Evolutionary conservation across 1,140 invertebrate genomes (phyloP).

Genomic region (Calliphora vicina): DNA sequence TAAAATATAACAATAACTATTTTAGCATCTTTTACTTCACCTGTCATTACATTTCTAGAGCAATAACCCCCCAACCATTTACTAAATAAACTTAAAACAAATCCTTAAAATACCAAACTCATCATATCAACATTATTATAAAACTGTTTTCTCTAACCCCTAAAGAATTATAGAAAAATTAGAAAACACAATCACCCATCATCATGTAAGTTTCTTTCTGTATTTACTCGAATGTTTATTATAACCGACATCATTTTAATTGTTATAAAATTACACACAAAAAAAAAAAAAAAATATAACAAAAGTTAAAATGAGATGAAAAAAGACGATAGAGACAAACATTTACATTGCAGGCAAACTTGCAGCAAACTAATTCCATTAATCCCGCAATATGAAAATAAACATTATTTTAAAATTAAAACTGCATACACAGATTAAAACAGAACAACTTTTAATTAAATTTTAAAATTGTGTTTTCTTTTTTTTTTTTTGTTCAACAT

Average conservation of each 20-base stretch:
- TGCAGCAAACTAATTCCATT: not conserved
- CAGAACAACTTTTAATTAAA: not conserved
- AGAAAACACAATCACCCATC: not conserved
- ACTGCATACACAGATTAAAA: constrained; percentile 1
- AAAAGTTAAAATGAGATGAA: too few relatives aligned
- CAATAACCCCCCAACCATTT: too few relatives aligned
- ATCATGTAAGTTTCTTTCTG: not conserved
- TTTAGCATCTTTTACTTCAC: too few relatives aligned
- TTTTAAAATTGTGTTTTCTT: constrained; percentile 7
- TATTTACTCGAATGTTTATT: not conserved
- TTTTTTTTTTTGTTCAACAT: too few relatives aligned
- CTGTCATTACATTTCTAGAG: too few relatives aligned
- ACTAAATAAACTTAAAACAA: too few relatives aligned
- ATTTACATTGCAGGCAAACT: not conserved
- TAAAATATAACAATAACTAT: too few relatives aligned
- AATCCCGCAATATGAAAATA: not conserved
- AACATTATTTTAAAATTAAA: constrained; percentile 5
- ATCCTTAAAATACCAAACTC: too few relatives aligned
- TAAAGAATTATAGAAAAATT: too few relatives aligned
- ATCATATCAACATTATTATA: not conserved
- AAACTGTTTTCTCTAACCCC: not conserved
- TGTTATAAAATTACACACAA: not conserved
- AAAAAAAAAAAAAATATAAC: too few relatives aligned
- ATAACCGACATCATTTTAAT: not conserved
- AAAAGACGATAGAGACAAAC: not conserved